phyloP scores from a whole-genome alignment of 2,797 vertebrate species.

The Crenuchus spilurus region DNA sequence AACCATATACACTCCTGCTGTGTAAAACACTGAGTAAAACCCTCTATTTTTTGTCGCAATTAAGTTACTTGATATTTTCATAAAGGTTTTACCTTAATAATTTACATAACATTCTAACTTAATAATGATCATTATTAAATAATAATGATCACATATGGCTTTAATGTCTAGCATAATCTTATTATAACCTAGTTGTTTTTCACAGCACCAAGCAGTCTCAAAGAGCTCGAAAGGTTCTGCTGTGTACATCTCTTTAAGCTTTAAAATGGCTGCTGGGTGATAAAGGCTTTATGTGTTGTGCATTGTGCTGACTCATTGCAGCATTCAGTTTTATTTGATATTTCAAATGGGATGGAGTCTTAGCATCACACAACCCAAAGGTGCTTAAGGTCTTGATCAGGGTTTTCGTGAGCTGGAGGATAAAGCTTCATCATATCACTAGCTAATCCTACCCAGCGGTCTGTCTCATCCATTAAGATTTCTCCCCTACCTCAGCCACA shows the following conservation, averaged over 20 bases:
- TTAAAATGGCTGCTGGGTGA: too few relatives aligned
- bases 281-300: background rate
- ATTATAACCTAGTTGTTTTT: background rate
- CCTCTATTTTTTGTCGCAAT: too few relatives aligned
- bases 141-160: too few relatives aligned
- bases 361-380: background rate
- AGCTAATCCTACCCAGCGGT: conserved; percentile 50
- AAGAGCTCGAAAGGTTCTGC: background rate
- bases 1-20: too few relatives aligned
- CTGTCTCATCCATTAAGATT: conserved; percentile 41
- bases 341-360: background rate
- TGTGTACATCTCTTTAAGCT: background rate
- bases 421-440: conserved; percentile 2
- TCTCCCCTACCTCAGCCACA: background rate
- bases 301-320: conserved; percentile 11
- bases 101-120: too few relatives aligned
- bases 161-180: too few relatives aligned
- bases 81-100: too few relatives aligned
- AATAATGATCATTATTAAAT: too few relatives aligned
- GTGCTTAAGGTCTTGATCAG: conserved; percentile 5
- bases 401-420: conserved; percentile 11
- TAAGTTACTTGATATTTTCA: too few relatives aligned
- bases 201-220: background rate
- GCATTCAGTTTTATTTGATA: background rate
- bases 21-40: too few relatives aligned